A percentile compares a stretch with the other conserved stretches of the same genome.
phyloP scores from a whole-genome alignment of 2,113 vertebrate genomes.

The Mesocricetus auratus region DNA sequence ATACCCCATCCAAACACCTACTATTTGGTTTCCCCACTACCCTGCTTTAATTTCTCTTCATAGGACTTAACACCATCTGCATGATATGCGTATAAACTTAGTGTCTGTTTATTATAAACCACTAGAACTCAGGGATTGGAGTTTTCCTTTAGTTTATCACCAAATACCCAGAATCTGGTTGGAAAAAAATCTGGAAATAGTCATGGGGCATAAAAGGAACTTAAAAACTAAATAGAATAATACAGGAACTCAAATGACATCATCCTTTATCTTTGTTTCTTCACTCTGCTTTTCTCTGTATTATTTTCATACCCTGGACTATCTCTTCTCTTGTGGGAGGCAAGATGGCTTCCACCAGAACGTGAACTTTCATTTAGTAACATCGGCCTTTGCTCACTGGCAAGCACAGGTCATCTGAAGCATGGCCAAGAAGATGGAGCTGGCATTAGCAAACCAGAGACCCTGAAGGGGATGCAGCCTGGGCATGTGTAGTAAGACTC shows the following conservation, averaged over 20 bases:
- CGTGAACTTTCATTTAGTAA: background rate
- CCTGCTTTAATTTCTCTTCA: background rate
- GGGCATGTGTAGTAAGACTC: background rate
- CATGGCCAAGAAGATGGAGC: background rate
- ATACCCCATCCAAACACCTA: background rate
- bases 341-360: conserved; percentile 6
- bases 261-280: background rate
- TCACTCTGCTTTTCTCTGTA: background rate
- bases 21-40: background rate
- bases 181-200: background rate
- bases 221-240: background rate
- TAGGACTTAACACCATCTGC: background rate
- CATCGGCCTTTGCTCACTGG: background rate
- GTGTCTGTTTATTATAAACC: background rate
- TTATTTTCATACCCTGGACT: background rate
- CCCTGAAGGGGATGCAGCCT: background rate
- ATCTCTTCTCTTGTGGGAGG: background rate
- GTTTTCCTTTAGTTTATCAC: background rate
- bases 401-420: background rate
- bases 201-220: background rate
- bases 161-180: background rate
- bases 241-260: background rate
- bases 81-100: background rate
- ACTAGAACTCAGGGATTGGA: background rate
- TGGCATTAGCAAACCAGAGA: background rate